Evolutionary conservation across 2,888 invertebrate species (phyloP), one percentile per base, ranked within the genome.

Genomic region (Conops quadrifasciatus): DNA sequence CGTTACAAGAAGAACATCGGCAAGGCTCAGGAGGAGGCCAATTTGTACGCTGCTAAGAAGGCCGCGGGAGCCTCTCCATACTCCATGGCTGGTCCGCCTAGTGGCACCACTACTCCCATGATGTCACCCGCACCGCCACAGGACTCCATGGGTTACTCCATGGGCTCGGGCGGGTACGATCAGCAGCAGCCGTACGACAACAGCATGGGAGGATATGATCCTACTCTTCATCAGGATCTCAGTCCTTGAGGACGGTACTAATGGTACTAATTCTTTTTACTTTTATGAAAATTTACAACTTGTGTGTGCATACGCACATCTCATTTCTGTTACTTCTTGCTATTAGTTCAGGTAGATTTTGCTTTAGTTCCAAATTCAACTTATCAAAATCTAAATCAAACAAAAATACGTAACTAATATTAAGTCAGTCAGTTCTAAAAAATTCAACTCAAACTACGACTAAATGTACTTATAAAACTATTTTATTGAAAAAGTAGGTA

Each of bases 1-100:
- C 93, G 98, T 82, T 99, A 98, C 89, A 99, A 99, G 93, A 99
- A 99, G 89, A 98, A 98, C 88, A 98, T 99, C 79, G 98, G 97
- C 82, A 99, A 99, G 87, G 98, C 98, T 71, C 98, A 98, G 87
- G 98, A 99, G 88, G 98, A 99, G 88, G 98, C 98, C 72, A 98
- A 98, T 88, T 89, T 98, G 83, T 98, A 98, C 87, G 98, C 98
- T 74, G 98, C 98, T 77, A 98, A 98, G 88, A 98, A 97, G 87
- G 96, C 96, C 78, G 95, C 95, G 78, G 95, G 95, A 88, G 93
- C 94, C 78, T 94, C 94, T 77, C 94, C 94, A 78, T 94, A 94
- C 89, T 94, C 93, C 78, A 92, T 94, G 93, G 93, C 93, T 81
- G 93, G 93, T 79, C 93, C 92, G 77, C 94, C 94, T 78, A 93